A percentile compares a stretch with the other conserved stretches of the same genome.
These are phyloP conservation scores for Bellardia pandia DNA, from an alignment of 2,888 invertebrate genomes.

Conservation along the genomic window DNA sequence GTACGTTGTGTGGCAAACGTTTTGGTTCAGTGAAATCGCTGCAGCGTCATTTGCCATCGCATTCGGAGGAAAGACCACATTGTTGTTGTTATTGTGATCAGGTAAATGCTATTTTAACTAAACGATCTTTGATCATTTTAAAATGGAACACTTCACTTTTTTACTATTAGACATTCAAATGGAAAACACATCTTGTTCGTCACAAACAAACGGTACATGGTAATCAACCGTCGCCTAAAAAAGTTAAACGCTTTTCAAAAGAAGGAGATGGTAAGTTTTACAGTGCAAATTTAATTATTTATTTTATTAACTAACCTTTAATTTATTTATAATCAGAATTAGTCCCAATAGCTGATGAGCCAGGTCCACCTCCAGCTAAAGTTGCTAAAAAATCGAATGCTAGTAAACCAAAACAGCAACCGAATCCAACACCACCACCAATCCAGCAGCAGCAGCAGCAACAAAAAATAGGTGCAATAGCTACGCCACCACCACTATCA, in stretches of 20 bases:
- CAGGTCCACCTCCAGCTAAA: conserved; percentile 83
- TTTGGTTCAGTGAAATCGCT: conserved; percentile 83
- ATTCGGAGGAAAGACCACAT: conserved; percentile 84
- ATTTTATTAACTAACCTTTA: too few species aligned
- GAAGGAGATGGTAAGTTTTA: conserved; percentile 81
- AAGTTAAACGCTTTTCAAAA: conserved; percentile 82
- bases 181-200: conserved; percentile 84
- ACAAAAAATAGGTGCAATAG: conserved; percentile 79
- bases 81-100: conserved; percentile 83
- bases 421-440: conserved; percentile 65
- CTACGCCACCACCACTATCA: conserved; percentile 82
- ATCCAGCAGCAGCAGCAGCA: conserved; percentile 75
- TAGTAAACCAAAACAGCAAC: conserved; percentile 81
- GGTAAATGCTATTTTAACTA: conserved; percentile 73
- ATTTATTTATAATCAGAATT: conserved; percentile 75
- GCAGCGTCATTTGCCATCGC: conserved; percentile 83
- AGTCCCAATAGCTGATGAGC: conserved; percentile 81
- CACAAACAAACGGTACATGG: conserved; percentile 84
- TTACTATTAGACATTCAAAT: conserved; percentile 81
- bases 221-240: conserved; percentile 82
- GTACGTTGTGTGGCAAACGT: conserved; percentile 83
- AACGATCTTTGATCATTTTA: too few species aligned
- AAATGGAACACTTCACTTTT: too few species aligned
- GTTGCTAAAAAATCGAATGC: conserved; percentile 82
- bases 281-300: background rate